Base-by-base conservation (phyloP, 2,888 invertebrate genomes). In the Volucella inflata region DNA sequence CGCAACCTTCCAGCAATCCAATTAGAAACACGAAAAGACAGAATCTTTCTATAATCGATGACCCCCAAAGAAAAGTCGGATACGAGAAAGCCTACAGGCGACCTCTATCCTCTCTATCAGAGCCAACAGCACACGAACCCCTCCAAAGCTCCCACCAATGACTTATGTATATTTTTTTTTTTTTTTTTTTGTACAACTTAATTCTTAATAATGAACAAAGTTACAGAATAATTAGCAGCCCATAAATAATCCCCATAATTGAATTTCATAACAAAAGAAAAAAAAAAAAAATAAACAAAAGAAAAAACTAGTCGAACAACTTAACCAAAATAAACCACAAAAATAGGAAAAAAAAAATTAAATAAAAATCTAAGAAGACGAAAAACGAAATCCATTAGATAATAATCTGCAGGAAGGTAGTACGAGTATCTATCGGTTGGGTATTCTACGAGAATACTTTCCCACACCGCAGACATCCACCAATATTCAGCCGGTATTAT, bases 321-420 rank as follows among this genome's bases (percentile, higher is more conserved):
- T 21, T 50, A 72, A 17, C 11, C 14, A 70, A 48, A 50, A n/a
- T 55, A 50, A 30, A 30, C 30, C 30, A 21, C 36, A 2, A 68
- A 17, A 57, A 30, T 30, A 4, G 4, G 6, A 30, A 30, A 30
- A 30, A 30, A 30, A 30, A 30, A 30, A n/a, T n/a, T n/a, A n/a
- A n/a, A n/a, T n/a, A n/a, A n/a, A n/a, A n/a, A n/a, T n/a, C n/a
- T n/a, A n/a, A n/a, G n/a, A n/a, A n/a, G n/a, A 59, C 38, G 10
- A 44, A 46, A 68, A 70, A 57, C 36, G 64, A 68, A 42, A 51
- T 12, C 51, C 40, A 82, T 72, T 77, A 77, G 68, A 78, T 83
- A 68, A 64, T 70, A 55, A 21, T 4, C 50, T 53, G 21, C 17
- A 8, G 16, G 36, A 46, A 14, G 30, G 11, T 50, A 65, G 53